Evolutionary conservation across 2,888 invertebrate species (phyloP).

Genomic region (Endotricha flammealis): DNA sequence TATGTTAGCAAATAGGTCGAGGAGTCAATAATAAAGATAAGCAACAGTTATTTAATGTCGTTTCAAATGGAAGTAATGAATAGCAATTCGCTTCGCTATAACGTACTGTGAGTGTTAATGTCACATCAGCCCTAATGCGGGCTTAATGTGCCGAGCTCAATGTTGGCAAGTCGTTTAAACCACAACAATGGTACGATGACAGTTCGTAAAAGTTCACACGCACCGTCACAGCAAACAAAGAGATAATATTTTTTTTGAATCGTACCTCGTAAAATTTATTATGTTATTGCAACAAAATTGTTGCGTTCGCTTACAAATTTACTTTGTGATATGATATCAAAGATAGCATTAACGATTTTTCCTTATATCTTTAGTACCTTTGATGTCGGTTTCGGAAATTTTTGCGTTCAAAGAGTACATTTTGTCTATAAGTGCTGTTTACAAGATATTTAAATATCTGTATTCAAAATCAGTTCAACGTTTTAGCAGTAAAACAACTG

Average conservation of each 20-base stretch:
- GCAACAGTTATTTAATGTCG: conserved; percentile 42
- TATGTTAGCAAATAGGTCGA: conserved; percentile 44
- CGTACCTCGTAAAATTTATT: conserved; percentile 47
- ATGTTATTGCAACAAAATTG: conserved; percentile 37
- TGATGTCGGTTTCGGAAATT: too few relatives aligned
- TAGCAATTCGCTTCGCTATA: conserved; percentile 44
- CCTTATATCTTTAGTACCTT: too few relatives aligned
- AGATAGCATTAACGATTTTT: too few relatives aligned
- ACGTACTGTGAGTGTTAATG: conserved; percentile 53
- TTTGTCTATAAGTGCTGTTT: too few relatives aligned
- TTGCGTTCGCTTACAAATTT: conserved; percentile 46
- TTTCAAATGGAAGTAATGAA: conserved; percentile 45
- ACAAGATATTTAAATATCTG: too few relatives aligned
- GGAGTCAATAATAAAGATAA: conserved; percentile 36
- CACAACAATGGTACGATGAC: conserved; percentile 33
- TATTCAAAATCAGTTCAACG: too few relatives aligned
- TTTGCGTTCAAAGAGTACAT: too few relatives aligned
- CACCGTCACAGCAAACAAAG: conserved; percentile 49
- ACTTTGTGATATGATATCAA: conserved; percentile 46
- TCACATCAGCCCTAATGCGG: conserved; percentile 42
- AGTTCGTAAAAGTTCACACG: conserved; percentile 56
- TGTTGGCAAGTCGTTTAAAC: conserved; percentile 39
- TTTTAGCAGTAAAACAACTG: too few relatives aligned
- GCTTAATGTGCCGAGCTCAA: conserved; percentile 40
- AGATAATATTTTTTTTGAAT: conserved; percentile 40